A percentile compares a stretch with the other conserved stretches of the same genome.
These are phyloP conservation scores for Hylaea fasciaria DNA, from an alignment of 2,888 invertebrate species.

Conservation along the genomic window DNA sequence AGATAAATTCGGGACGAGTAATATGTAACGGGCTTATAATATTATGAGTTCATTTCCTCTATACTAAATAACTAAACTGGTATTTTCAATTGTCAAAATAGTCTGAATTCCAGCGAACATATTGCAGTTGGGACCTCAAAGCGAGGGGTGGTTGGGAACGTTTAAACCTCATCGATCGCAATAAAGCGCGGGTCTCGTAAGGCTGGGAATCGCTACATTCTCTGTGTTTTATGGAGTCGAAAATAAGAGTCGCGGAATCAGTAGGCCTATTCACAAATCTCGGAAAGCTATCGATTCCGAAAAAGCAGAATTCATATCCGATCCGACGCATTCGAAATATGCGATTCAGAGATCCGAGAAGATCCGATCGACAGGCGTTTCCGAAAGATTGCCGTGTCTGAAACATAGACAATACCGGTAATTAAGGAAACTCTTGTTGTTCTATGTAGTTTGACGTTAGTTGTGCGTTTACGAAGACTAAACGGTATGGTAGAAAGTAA, in stretches of 20 bases:
- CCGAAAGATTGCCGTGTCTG: too few relatives aligned
- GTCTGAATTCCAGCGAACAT: constrained; percentile 38
- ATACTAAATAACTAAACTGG: constrained; percentile 5
- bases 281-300: too few relatives aligned
- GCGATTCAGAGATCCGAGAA: too few relatives aligned
- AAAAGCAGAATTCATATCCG: too few relatives aligned
- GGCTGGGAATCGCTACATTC: constrained; percentile 50
- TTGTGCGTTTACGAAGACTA: too few relatives aligned
- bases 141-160: constrained; percentile 24
- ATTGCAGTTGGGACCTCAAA: constrained; percentile 32
- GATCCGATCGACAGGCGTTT: too few relatives aligned
- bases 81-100: constrained; percentile 37
- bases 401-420: too few relatives aligned
- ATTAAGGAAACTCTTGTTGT: too few relatives aligned
- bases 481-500: too few relatives aligned
- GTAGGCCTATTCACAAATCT: too few relatives aligned
- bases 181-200: constrained; percentile 44
- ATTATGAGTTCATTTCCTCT: neutral
- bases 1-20: neutral
- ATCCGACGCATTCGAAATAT: too few relatives aligned
- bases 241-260: constrained; percentile 46
- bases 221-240: constrained; percentile 56
- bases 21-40: neutral
- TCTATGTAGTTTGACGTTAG: too few relatives aligned
- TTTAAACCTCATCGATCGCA: constrained; percentile 47